A percentile compares a stretch with the other conserved stretches of the same genome.
phyloP scores from a whole-genome alignment of 2,113 vertebrate genomes.

The Uropsilus gracilis region DNA sequence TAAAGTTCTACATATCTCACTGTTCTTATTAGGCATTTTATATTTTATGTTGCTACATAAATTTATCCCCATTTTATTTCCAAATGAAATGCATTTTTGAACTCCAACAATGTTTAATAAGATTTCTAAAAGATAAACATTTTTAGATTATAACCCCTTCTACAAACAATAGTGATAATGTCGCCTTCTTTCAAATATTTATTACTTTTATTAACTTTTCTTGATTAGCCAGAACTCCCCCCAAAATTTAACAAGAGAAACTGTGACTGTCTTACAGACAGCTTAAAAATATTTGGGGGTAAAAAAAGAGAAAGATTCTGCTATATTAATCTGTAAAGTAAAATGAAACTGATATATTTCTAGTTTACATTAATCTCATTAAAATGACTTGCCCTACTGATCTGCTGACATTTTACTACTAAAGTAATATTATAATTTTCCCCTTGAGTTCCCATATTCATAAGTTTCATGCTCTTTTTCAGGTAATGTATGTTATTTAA shows the following conservation, averaged over 20 bases:
- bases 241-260: neutral
- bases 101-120: neutral
- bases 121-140: neutral
- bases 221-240: neutral
- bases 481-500: neutral
- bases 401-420: neutral
- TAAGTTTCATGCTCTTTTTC: neutral
- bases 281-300: neutral
- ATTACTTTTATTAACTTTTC: neutral
- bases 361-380: neutral
- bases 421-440: neutral
- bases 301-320: neutral
- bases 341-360: neutral
- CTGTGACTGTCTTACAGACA: neutral
- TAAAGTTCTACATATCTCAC: neutral
- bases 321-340: neutral
- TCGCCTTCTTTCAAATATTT: neutral
- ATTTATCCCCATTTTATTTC: neutral
- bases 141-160: neutral
- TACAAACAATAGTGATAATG: neutral
- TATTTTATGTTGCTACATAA: neutral
- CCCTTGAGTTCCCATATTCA: neutral
- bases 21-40: neutral
- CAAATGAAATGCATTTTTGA: neutral
- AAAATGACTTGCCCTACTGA: neutral